Conservation (phyloP, 2,113 vertebrate species). For the Python bivittatus region DNA sequence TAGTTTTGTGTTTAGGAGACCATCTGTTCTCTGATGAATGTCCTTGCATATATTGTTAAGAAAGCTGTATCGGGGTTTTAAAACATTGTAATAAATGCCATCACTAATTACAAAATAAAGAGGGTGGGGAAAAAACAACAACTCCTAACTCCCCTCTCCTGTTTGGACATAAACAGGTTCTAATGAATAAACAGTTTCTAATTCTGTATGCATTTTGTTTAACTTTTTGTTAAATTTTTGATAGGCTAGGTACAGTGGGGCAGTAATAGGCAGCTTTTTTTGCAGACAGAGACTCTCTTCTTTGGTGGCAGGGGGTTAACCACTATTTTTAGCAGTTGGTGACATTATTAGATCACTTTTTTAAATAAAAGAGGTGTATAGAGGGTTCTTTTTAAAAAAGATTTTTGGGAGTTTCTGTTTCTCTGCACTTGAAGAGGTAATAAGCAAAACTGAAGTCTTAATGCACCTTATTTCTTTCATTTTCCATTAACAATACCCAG, state of each 20-base stretch:
- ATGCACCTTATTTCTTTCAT: background rate
- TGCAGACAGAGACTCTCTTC: background rate
- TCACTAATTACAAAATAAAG: conserved; percentile 47
- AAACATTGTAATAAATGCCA: conserved; percentile 63
- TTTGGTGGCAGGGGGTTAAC: background rate
- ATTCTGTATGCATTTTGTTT: background rate
- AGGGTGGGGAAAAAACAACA: background rate
- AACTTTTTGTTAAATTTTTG: background rate
- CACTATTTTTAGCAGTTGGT: background rate
- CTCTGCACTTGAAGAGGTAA: background rate
- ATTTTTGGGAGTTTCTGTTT: background rate
- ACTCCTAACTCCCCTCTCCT: fast-evolving
- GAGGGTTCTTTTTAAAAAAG: background rate
- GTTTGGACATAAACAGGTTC: conserved; percentile 29
- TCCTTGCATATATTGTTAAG: conserved; percentile 61
- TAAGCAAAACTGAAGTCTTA: background rate
- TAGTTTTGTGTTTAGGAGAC: conserved; percentile 67
- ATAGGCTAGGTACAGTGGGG: background rate
- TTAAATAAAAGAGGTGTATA: background rate
- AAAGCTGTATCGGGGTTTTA: conserved; percentile 64
- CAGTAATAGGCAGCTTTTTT: background rate
- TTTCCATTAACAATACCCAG: background rate
- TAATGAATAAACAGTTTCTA: background rate
- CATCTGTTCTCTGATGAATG: conserved; percentile 78
- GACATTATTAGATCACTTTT: background rate